Conservation (phyloP, 2,797 vertebrate genomes). For the Sebastiscus albofasciatus region DNA sequence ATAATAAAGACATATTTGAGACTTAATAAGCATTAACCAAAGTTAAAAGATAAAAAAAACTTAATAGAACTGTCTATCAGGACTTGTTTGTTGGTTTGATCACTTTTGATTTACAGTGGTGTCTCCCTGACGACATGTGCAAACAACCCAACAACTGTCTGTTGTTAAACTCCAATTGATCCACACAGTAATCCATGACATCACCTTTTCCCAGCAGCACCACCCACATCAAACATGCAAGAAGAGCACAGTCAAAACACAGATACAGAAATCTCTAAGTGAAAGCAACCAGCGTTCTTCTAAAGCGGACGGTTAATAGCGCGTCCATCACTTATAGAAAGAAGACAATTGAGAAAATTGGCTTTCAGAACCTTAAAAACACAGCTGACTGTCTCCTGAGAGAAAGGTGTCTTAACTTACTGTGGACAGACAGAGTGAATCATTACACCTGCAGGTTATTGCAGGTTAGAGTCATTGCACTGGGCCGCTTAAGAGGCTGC, state of each 20-base stretch:
- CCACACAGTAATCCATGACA: not conserved
- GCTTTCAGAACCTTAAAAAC: constrained; percentile 15
- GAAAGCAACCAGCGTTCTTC: not conserved
- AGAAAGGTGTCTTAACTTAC: not conserved
- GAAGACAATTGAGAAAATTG: not conserved
- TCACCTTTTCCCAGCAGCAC: not conserved
- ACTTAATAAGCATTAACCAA: not conserved
- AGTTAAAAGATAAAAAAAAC: not conserved
- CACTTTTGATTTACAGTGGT: not conserved
- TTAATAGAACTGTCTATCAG: not conserved
- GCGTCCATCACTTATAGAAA: not conserved
- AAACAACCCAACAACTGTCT: constrained; percentile 7
- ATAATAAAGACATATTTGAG: not conserved
- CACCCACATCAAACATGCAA: not conserved
- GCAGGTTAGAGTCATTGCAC: constrained; percentile 33
- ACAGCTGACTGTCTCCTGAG: not conserved
- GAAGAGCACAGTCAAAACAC: not conserved
- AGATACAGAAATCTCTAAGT: not conserved
- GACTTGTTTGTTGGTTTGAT: not conserved
- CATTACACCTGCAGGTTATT: constrained; percentile 27
- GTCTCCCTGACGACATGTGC: constrained; percentile 19
- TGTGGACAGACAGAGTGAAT: constrained; percentile 16
- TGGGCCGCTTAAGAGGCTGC: constrained; percentile 2
- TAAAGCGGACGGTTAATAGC: not conserved
- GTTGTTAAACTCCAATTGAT: constrained; percentile 4